Percentiles rank a stretch among this genome's conserved stretches.
phyloP scores from a whole-genome alignment of 2,888 invertebrate genomes.

The Endomychus coccineus region DNA sequence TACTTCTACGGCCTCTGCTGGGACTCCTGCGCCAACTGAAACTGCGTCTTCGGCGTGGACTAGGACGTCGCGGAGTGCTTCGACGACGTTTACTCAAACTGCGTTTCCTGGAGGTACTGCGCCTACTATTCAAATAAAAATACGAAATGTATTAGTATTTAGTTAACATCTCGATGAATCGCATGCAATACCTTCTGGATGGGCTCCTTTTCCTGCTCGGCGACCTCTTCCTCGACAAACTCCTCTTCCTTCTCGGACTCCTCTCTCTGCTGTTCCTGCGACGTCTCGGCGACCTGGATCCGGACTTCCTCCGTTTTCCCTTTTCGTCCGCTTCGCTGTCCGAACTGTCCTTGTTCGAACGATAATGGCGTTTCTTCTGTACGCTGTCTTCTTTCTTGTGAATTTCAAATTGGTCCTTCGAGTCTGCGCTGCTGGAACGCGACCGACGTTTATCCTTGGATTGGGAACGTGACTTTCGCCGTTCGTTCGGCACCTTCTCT shows the following conservation, averaged over 20 bases:
- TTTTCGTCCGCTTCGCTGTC: constrained; percentile 40
- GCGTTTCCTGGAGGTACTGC: constrained; percentile 38
- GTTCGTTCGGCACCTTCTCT: constrained; percentile 27
- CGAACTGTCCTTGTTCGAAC: constrained; percentile 66
- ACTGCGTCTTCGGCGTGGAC: constrained; percentile 33
- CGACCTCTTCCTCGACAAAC: constrained; percentile 31
- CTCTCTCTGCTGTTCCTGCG: constrained; percentile 41
- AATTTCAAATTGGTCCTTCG: constrained; percentile 56
- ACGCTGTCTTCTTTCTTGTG: constrained; percentile 71
- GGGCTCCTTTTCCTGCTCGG: constrained; percentile 39
- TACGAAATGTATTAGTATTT: constrained; percentile 10
- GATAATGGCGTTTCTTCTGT: constrained; percentile 83
- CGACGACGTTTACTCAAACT: constrained; percentile 36
- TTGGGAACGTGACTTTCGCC: constrained; percentile 29
- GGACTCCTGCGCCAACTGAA: constrained; percentile 37
- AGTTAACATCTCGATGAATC: neutral
- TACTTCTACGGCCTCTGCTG: constrained; percentile 32
- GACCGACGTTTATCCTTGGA: constrained; percentile 17
- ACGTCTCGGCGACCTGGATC: constrained; percentile 33
- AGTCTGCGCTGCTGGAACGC: constrained; percentile 31
- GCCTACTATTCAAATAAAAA: constrained; percentile 25
- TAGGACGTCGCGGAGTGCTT: constrained; percentile 35
- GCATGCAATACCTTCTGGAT: constrained; percentile 34
- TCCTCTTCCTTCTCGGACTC: constrained; percentile 46
- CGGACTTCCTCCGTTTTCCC: constrained; percentile 35